phyloP scores from a whole-genome alignment of 2,113 vertebrate genomes.

The Puntigrus tetrazona region DNA sequence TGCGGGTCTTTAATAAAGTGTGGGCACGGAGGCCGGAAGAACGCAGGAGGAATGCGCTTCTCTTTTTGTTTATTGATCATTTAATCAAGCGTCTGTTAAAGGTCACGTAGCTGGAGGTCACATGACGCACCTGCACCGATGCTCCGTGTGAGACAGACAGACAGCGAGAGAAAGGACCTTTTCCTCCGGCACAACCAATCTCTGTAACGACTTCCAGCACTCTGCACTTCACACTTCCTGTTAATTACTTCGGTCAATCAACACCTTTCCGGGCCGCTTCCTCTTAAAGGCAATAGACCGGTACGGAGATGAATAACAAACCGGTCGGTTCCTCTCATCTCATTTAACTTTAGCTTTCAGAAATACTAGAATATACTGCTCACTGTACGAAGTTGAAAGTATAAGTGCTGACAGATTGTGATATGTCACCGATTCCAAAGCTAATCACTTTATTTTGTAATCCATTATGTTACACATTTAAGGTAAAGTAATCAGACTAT shows the following conservation, averaged over 20 bases:
- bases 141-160: not conserved
- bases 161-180: not conserved
- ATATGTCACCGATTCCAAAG: too few relatives aligned
- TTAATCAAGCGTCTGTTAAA: conserved; percentile 7
- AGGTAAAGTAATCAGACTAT: too few relatives aligned
- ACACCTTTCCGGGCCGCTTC: conserved; percentile 31
- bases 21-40: not conserved
- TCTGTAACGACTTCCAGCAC: not conserved
- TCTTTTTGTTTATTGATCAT: not conserved
- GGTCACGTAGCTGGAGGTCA: not conserved
- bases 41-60: not conserved
- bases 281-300: conserved; percentile 2
- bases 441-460: too few relatives aligned
- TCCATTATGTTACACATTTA: too few relatives aligned
- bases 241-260: conserved; percentile 32
- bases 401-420: too few relatives aligned
- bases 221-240: conserved; percentile 32
- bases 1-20: not conserved
- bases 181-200: not conserved
- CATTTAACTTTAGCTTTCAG: not conserved
- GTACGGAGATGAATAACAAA: not conserved
- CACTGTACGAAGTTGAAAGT: not conserved
- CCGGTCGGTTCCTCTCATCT: not conserved
- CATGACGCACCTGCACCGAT: not conserved
- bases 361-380: not conserved